A percentile compares a stretch with the other conserved stretches of the same genome.
Conservation (phyloP, 2,797 vertebrate genomes). For the Lindbergichthys nudifrons region DNA sequence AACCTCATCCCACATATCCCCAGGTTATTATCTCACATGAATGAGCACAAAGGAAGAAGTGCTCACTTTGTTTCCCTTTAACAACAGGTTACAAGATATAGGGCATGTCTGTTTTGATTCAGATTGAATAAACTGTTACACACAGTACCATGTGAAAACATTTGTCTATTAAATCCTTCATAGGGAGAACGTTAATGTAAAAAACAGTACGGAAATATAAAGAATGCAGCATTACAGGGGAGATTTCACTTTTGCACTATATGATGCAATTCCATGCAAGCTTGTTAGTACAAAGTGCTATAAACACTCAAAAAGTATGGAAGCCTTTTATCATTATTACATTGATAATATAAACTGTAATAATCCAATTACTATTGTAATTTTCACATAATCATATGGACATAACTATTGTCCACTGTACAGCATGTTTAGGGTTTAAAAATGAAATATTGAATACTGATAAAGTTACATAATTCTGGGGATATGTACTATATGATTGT, state of each 20-base stretch:
- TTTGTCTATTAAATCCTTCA: not conserved
- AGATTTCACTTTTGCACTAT: not conserved
- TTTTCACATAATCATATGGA: too few relatives aligned
- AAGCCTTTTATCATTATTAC: too few relatives aligned
- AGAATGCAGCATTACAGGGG: not conserved
- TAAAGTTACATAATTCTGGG: too few relatives aligned
- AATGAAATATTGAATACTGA: too few relatives aligned
- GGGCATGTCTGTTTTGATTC: not conserved
- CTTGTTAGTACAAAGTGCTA: too few relatives aligned
- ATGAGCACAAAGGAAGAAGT: not conserved
- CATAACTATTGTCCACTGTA: too few relatives aligned
- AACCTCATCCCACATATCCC: not conserved
- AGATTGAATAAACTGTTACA: not conserved
- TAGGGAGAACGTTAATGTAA: not conserved
- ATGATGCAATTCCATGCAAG: not conserved
- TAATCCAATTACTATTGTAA: too few relatives aligned
- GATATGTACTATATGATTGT: too few relatives aligned
- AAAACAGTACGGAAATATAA: not conserved
- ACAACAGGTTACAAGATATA: not conserved
- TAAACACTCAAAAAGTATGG: too few relatives aligned
- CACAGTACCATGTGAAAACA: not conserved
- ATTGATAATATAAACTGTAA: too few relatives aligned
- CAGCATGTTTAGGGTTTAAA: too few relatives aligned
- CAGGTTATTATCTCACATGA: conserved; percentile 2
- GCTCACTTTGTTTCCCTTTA: not conserved